phyloP scores from a whole-genome alignment of 2,797 vertebrate genomes.

The Xenops minutus region DNA sequence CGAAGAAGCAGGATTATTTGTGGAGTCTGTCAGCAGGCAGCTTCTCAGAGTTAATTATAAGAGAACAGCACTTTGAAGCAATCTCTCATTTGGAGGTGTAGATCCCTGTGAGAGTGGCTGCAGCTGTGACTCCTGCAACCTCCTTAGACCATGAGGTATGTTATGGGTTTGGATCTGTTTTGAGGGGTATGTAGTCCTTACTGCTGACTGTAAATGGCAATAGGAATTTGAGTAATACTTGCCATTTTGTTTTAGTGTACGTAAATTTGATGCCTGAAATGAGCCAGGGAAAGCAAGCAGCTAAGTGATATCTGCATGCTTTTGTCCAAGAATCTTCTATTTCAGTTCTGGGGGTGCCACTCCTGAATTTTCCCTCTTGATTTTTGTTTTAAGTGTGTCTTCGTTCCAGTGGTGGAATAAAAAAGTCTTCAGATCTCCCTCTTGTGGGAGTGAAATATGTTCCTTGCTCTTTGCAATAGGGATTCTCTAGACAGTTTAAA shows the following conservation, averaged over 20 bases:
- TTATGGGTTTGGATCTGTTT: background rate
- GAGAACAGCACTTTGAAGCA: background rate
- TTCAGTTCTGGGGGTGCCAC: background rate
- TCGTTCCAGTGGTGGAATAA: background rate
- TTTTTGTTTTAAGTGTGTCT: background rate
- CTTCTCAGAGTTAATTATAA: background rate
- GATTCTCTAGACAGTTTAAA: background rate
- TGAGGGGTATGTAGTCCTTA: background rate
- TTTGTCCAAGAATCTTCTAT: fast-evolving
- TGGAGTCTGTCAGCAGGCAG: background rate
- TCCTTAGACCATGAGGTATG: constrained; percentile 21
- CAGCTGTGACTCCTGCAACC: background rate
- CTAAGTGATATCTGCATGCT: background rate
- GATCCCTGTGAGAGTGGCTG: background rate
- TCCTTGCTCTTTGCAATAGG: background rate
- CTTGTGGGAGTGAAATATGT: background rate
- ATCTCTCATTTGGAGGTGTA: background rate
- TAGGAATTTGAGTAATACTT: background rate
- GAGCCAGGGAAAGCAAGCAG: background rate
- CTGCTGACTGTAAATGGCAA: background rate
- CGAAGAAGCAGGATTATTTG: background rate
- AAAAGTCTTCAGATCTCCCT: background rate
- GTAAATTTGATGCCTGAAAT: background rate
- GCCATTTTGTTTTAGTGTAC: background rate
- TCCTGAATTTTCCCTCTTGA: background rate